These are phyloP conservation scores for Dasysyrphus albostriatus DNA, from an alignment of 2,888 invertebrate genomes.

Conservation along the genomic window DNA sequence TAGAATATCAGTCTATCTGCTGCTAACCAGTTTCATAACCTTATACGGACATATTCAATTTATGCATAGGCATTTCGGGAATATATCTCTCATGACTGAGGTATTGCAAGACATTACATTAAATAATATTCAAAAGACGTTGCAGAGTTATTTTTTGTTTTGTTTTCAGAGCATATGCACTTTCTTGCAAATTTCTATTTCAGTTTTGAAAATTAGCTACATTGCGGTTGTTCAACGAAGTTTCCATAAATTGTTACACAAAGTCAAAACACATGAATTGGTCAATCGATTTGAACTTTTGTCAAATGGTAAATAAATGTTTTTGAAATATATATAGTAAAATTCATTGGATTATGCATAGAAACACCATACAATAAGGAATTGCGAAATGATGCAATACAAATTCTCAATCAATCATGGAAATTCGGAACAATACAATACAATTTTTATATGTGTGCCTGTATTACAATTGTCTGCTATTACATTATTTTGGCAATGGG, in stretches of 20 bases:
- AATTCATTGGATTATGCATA: background rate
- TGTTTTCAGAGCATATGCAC: conserved; percentile 40
- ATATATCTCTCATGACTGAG: conserved; percentile 38
- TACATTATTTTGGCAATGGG: conserved; percentile 78
- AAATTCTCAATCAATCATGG: conserved; percentile 78
- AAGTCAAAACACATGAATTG: conserved; percentile 46
- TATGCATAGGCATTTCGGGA: conserved; percentile 5
- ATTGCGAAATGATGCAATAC: conserved; percentile 77
- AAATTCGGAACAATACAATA: conserved; percentile 77
- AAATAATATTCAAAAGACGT: background rate
- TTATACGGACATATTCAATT: background rate
- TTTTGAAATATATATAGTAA: background rate
- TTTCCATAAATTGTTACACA: conserved; percentile 24
- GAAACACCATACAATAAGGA: conserved; percentile 73
- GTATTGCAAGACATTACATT: background rate
- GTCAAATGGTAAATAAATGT: conserved; percentile 20
- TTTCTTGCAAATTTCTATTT: conserved; percentile 40
- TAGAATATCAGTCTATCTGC: background rate
- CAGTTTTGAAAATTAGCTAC: conserved; percentile 46
- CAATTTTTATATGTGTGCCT: conserved; percentile 77
- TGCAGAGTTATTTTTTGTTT: background rate
- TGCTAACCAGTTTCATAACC: background rate
- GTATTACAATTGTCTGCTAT: conserved; percentile 73
- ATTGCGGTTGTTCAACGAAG: conserved; percentile 31
- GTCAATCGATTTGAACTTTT: conserved; percentile 43